phyloP scores from a whole-genome alignment of 2,888 invertebrate species.

The Fabriciana adippe region DNA sequence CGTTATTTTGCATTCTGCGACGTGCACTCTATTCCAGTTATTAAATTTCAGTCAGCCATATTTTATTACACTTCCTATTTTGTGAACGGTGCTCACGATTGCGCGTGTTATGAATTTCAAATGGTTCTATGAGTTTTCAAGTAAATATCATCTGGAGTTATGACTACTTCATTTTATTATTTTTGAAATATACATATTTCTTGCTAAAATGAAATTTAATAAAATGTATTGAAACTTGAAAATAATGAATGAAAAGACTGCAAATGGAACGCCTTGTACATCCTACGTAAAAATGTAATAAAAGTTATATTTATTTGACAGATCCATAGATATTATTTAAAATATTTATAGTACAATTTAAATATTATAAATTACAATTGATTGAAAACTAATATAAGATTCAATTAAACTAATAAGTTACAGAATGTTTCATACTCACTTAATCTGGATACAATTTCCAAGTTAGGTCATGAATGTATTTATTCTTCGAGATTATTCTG shows the following conservation, averaged over 20 bases:
- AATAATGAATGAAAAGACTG: not conserved
- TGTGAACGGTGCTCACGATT: constrained; percentile 66
- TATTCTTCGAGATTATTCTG: constrained; percentile 22
- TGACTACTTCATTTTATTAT: constrained; percentile 21
- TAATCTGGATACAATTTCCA: constrained; percentile 14
- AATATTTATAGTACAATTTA: no score
- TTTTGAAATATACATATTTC: constrained; percentile 4
- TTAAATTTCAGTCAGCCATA: constrained; percentile 46
- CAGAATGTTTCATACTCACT: not conserved
- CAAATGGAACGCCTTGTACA: no score
- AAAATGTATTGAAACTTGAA: constrained; percentile 3
- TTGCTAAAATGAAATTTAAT: not conserved
- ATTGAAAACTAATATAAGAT: no score
- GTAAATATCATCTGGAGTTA: constrained; percentile 27
- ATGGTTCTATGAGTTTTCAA: constrained; percentile 40
- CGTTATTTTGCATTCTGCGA: constrained; percentile 30
- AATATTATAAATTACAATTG: no score
- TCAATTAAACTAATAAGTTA: not conserved
- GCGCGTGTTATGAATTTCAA: constrained; percentile 72
- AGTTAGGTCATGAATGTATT: constrained; percentile 12
- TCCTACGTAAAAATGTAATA: no score
- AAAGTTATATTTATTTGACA: no score
- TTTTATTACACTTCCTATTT: constrained; percentile 47
- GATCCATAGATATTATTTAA: no score
- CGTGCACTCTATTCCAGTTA: constrained; percentile 44